Evolutionary conservation across 2,113 vertebrate species (phyloP).

Genomic region (Ondatra zibethicus): DNA sequence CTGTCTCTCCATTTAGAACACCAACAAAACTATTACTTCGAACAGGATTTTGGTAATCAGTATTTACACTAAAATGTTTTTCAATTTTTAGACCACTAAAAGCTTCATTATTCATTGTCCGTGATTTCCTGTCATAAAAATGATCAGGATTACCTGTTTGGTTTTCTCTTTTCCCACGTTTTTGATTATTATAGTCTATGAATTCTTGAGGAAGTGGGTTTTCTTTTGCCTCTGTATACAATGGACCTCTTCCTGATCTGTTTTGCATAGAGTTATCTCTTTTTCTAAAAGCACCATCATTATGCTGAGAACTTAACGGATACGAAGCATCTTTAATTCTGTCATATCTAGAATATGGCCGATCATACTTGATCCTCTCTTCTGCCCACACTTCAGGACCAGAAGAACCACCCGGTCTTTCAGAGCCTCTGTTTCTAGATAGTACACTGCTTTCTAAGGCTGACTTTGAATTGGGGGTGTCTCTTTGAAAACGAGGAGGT

Average conservation of each 20-base stretch:
- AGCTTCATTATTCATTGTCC: conserved; percentile 85
- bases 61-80: conserved; percentile 85
- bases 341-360: conserved; percentile 87
- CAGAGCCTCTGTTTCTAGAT: conserved; percentile 88
- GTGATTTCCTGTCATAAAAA: conserved; percentile 89
- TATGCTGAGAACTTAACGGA: conserved; percentile 82
- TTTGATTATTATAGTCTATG: conserved; percentile 89
- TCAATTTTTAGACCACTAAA: conserved; percentile 87
- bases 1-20: conserved; percentile 93
- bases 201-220: conserved; percentile 84
- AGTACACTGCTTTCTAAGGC: conserved; percentile 86
- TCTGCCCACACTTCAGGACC: conserved; percentile 88
- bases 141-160: conserved; percentile 89
- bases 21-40: conserved; percentile 86
- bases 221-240: conserved; percentile 87
- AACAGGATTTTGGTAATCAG: conserved; percentile 86
- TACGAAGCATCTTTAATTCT: conserved; percentile 90
- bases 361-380: conserved; percentile 88
- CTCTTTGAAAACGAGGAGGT: conserved; percentile 96
- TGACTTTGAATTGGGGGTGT: conserved; percentile 91
- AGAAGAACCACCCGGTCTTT: conserved; percentile 86
- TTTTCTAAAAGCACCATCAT: conserved; percentile 88
- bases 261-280: conserved; percentile 88
- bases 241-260: conserved; percentile 85
- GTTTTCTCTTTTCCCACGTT: conserved; percentile 90